Conservation (phyloP, 2,113 vertebrate genomes). For the Monarcha castaneiventris region DNA sequence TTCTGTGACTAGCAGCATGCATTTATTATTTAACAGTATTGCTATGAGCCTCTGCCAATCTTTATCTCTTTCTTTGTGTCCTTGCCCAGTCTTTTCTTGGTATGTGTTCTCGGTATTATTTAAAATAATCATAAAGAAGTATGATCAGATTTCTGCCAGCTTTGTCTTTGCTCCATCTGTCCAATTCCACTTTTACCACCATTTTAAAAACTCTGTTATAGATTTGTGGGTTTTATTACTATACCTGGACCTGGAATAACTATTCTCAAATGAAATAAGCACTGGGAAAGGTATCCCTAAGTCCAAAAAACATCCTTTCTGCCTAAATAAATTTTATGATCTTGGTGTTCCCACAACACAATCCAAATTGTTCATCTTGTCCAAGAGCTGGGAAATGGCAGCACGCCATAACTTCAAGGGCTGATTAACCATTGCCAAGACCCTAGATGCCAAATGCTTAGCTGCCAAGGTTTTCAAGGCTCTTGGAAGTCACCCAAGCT, state of each 20-base stretch:
- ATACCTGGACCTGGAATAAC: neutral
- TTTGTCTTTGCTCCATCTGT: neutral
- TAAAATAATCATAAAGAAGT: slow-evolving; percentile 1
- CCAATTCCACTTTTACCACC: neutral
- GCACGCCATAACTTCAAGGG: slow-evolving; percentile 28
- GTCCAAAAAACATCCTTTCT: neutral
- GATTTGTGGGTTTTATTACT: neutral
- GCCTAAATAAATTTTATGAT: slow-evolving; percentile 11
- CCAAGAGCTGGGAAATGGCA: slow-evolving; percentile 53
- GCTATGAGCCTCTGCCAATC: neutral
- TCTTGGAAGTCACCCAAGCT: slow-evolving; percentile 39
- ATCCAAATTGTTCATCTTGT: slow-evolving; percentile 5
- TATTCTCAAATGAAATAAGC: neutral
- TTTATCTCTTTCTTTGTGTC: slow-evolving; percentile 1
- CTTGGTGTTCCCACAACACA: slow-evolving; percentile 9
- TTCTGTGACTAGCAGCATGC: neutral
- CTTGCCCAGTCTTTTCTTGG: slow-evolving; percentile 12
- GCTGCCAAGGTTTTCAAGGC: slow-evolving; percentile 30
- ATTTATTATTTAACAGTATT: slow-evolving; percentile 25
- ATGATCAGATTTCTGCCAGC: neutral
- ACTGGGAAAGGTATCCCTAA: neutral
- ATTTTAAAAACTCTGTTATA: neutral
- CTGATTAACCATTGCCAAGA: slow-evolving; percentile 47
- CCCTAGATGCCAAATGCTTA: slow-evolving; percentile 23
- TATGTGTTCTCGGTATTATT: slow-evolving; percentile 17